Conservation (phyloP, 1,140 invertebrate species). For the Homarus americanus region DNA sequence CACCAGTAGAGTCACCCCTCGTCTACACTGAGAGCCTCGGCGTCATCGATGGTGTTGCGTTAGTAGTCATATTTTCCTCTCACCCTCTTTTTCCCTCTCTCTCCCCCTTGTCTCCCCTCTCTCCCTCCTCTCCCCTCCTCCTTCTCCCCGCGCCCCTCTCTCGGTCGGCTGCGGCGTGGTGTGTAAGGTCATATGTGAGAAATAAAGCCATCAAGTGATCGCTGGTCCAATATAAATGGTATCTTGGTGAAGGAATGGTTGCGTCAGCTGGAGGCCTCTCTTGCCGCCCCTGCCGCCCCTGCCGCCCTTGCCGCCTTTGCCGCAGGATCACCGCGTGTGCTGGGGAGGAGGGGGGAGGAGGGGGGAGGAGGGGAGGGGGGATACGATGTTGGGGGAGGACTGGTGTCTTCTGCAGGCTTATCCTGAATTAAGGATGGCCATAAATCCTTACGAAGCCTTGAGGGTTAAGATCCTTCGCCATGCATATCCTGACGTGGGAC, state of each 20-base stretch:
- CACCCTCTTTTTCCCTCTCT: not conserved
- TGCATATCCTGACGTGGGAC: too few species aligned
- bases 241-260: conserved; percentile 21
- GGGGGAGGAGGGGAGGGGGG: too few species aligned
- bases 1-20: not conserved
- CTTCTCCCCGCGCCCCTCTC: not conserved
- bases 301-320: too few species aligned
- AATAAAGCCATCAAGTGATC: conserved; percentile 54
- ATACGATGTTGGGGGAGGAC: too few species aligned
- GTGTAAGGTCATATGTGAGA: conserved; percentile 50
- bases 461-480: too few species aligned
- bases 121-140: not conserved
- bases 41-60: not conserved
- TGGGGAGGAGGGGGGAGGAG: too few species aligned
- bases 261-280: conserved; percentile 12
- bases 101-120: not conserved
- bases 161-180: not conserved
- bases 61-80: not conserved
- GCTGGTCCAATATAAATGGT: conserved; percentile 44
- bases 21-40: not conserved
- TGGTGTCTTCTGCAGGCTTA: too few species aligned
- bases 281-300: not conserved
- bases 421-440: too few species aligned
- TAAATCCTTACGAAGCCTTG: too few species aligned
- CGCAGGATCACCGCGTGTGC: too few species aligned